These are phyloP conservation scores for Ceratosolen fusciceps DNA, from an alignment of 1,140 invertebrate genomes.

Conservation along the genomic window DNA sequence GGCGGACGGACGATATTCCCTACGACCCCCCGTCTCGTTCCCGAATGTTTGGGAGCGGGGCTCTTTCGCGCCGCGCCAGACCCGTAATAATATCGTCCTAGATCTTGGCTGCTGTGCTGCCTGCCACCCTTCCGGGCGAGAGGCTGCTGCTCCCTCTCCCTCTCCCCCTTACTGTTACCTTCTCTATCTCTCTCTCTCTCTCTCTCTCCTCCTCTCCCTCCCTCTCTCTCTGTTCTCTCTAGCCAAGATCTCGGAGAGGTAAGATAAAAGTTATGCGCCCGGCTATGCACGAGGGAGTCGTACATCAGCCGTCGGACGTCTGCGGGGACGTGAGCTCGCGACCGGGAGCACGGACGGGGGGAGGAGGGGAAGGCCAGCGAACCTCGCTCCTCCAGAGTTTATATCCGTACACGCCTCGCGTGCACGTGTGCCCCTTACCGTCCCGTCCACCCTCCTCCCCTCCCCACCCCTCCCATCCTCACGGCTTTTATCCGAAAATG, in stretches of 20 bases:
- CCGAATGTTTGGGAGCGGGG: slow-evolving; percentile 55
- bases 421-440: not conserved
- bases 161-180: slow-evolving; percentile 17
- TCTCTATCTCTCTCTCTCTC: slow-evolving; percentile 41
- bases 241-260: slow-evolving; percentile 62
- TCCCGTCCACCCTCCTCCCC: slow-evolving; percentile 26
- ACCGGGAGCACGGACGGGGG: slow-evolving; percentile 55
- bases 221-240: slow-evolving; percentile 26
- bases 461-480: slow-evolving; percentile 46
- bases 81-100: slow-evolving; percentile 55
- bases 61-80: slow-evolving; percentile 14
- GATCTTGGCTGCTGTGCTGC: slow-evolving; percentile 51
- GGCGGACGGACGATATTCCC: slow-evolving; percentile 25
- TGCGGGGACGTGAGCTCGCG: slow-evolving; percentile 62
- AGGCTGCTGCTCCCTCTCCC: no score
- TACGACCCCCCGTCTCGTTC: slow-evolving; percentile 45
- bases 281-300: slow-evolving; percentile 71
- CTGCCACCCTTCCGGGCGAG: no score
- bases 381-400: slow-evolving; percentile 1
- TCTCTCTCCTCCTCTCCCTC: slow-evolving; percentile 39
- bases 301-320: slow-evolving; percentile 69
- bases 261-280: slow-evolving; percentile 71
- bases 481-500: slow-evolving; percentile 55
- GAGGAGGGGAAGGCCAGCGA: not conserved
- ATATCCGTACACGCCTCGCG: slow-evolving; percentile 39